Percentiles rank a stretch among this genome's conserved stretches.
phyloP scores from a whole-genome alignment of 2,888 invertebrate species.

The Scaptomyza parva region DNA sequence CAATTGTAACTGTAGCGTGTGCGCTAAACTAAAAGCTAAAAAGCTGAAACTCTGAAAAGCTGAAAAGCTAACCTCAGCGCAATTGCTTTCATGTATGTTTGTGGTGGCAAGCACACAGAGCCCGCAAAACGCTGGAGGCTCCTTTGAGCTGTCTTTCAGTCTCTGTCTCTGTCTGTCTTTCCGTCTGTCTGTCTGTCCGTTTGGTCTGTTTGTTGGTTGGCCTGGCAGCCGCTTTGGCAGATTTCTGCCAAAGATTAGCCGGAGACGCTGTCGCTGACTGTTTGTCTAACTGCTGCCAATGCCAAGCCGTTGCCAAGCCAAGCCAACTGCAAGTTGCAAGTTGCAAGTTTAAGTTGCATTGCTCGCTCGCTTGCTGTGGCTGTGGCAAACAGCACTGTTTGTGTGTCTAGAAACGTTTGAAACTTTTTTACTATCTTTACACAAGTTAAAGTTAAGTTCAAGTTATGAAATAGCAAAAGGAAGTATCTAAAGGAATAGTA shows the following conservation, averaged over 20 bases:
- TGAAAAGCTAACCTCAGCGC: constrained; percentile 30
- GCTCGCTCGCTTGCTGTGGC: background rate
- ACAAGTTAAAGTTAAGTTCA: no score
- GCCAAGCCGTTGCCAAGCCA: constrained; percentile 10
- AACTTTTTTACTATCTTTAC: no score
- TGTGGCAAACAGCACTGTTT: constrained; percentile 3
- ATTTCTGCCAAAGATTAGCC: constrained; percentile 65
- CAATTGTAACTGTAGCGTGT: constrained; percentile 60
- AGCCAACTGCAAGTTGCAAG: constrained; percentile 17
- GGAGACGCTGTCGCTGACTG: constrained; percentile 53
- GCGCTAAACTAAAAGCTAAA: constrained; percentile 28
- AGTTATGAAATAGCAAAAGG: no score
- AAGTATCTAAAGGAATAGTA: no score
- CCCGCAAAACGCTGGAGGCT: constrained; percentile 14
- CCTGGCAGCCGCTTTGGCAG: constrained; percentile 54
- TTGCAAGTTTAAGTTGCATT: constrained; percentile 4
- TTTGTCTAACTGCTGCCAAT: constrained; percentile 58
- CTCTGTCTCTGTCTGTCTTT: background rate
- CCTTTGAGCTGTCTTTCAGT: constrained; percentile 51
- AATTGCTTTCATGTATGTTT: constrained; percentile 54
- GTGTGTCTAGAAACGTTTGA: background rate
- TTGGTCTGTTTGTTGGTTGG: constrained; percentile 5
- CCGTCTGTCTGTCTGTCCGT: constrained; percentile 32
- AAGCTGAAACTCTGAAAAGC: background rate
- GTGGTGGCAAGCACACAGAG: background rate